phyloP scores from a whole-genome alignment of 2,888 invertebrate genomes.

The Leptinotarsa rubiginosa region DNA sequence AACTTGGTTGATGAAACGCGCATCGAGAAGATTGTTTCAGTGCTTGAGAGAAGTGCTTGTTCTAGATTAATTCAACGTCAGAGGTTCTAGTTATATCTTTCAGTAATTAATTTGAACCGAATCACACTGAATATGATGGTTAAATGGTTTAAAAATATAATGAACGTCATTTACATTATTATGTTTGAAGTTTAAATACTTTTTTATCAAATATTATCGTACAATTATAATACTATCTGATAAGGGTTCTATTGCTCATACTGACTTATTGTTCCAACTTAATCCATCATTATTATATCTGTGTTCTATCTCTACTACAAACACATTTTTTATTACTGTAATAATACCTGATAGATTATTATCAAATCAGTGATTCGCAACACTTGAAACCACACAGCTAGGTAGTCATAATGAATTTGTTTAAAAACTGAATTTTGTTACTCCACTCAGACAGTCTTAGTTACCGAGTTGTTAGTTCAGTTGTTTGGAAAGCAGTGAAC shows the following conservation, averaged over 20 bases:
- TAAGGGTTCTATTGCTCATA: not conserved
- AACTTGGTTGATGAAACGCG: too few species aligned
- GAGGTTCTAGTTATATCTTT: too few species aligned
- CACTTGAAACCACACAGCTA: not conserved
- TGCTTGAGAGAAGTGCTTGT: too few species aligned
- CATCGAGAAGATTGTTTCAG: too few species aligned
- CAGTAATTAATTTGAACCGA: too few species aligned
- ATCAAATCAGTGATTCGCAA: not conserved
- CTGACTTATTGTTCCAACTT: not conserved
- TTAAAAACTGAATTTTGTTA: not conserved
- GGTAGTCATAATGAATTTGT: not conserved
- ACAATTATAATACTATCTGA: conserved; percentile 3
- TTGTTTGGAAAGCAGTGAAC: not conserved
- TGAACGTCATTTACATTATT: too few species aligned
- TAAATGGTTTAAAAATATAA: too few species aligned
- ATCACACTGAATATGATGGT: too few species aligned
- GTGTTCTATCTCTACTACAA: not conserved
- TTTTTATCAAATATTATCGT: not conserved
- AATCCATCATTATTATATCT: not conserved
- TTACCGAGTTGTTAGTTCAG: not conserved
- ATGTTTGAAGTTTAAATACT: too few species aligned
- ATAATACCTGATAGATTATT: not conserved
- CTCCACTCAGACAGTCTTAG: not conserved
- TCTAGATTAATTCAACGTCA: too few species aligned
- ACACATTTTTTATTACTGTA: not conserved